phyloP scores from a whole-genome alignment of 2,113 vertebrate species.

The Limanda limanda region DNA sequence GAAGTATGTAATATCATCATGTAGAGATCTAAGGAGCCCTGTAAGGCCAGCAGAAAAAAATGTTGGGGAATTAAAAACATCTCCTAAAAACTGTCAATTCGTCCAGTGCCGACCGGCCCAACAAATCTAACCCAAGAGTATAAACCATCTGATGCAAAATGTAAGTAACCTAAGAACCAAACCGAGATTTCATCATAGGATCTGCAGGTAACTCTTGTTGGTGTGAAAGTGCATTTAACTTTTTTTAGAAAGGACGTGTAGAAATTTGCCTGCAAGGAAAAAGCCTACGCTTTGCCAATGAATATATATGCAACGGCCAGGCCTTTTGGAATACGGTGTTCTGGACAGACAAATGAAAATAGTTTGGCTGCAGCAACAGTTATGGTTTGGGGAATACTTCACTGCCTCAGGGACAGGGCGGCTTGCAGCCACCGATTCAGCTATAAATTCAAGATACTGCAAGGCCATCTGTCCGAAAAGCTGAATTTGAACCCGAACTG shows the following conservation, averaged over 20 bases:
- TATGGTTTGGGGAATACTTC: background rate
- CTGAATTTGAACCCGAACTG: background rate
- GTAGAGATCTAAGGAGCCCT: too few relatives aligned
- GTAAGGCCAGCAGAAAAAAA: too few relatives aligned
- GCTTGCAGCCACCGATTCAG: background rate
- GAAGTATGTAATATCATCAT: too few relatives aligned
- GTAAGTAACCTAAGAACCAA: too few relatives aligned
- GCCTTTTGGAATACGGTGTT: background rate
- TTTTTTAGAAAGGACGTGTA: background rate
- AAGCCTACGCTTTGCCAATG: background rate
- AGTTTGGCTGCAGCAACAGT: background rate
- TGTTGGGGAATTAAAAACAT: too few relatives aligned
- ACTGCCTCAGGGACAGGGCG: background rate
- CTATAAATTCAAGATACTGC: background rate
- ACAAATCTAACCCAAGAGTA: too few relatives aligned
- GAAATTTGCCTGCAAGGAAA: background rate
- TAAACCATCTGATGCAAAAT: too few relatives aligned
- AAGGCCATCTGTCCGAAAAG: background rate
- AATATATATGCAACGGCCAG: background rate
- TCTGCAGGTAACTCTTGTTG: background rate
- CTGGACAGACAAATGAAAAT: background rate
- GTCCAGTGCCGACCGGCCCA: too few relatives aligned
- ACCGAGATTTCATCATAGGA: background rate
- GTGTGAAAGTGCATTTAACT: background rate
- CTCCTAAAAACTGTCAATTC: too few relatives aligned